Conservation (phyloP, 2,797 vertebrate species). For the Tapirus indicus region DNA sequence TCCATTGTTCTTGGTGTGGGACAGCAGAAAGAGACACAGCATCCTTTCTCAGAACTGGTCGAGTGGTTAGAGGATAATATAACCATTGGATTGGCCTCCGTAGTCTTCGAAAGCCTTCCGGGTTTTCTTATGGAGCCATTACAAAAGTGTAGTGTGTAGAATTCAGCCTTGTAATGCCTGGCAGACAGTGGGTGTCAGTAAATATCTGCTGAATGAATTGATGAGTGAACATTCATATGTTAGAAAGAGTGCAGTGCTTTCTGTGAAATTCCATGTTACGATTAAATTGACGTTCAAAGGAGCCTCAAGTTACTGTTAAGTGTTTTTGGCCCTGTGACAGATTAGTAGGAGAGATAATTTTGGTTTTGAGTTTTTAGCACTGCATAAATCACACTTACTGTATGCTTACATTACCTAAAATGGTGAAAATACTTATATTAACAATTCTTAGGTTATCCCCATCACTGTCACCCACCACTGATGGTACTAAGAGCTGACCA, state of each 20-base stretch:
- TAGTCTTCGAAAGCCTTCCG: not conserved
- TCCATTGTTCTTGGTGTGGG: not conserved
- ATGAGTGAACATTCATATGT: not conserved
- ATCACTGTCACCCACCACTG: not conserved
- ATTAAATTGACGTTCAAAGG: slow-evolving; percentile 30
- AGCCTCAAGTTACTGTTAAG: not conserved
- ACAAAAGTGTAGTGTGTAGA: not conserved
- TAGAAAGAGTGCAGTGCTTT: not conserved
- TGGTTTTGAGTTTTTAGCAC: slow-evolving; percentile 45
- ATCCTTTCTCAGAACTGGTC: not conserved
- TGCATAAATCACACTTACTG: not conserved
- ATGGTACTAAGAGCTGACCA: not conserved
- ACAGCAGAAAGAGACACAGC: not conserved
- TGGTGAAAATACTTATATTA: not conserved
- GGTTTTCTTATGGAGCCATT: not conserved
- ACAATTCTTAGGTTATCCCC: not conserved
- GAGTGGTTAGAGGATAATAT: not conserved
- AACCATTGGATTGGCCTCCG: not conserved
- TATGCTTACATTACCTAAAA: not conserved
- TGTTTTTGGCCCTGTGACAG: not conserved
- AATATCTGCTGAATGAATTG: not conserved
- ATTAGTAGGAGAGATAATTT: slow-evolving; percentile 19
- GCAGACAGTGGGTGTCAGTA: not conserved
- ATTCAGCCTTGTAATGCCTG: not conserved
- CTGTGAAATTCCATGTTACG: slow-evolving; percentile 41